phyloP scores from a whole-genome alignment of 1,140 invertebrate species.

The Hestina assimilis region DNA sequence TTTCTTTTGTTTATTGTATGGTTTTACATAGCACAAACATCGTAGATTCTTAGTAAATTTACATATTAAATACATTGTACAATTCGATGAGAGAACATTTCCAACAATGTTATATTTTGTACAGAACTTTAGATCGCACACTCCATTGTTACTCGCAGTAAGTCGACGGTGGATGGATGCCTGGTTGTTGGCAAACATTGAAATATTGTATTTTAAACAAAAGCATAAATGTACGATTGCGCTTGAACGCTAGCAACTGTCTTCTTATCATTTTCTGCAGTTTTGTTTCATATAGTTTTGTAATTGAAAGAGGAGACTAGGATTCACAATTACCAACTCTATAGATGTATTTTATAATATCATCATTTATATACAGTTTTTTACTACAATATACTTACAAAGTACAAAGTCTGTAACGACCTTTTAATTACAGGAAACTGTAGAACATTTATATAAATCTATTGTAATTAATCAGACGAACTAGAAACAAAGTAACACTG shows the following conservation, averaged over 20 bases:
- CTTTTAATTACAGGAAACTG: not conserved
- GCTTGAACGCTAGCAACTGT: not conserved
- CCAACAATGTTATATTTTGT: too few species aligned
- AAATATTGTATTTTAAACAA: constrained; percentile 22
- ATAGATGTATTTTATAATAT: not conserved
- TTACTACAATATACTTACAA: not conserved
- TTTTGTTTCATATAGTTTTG: not conserved
- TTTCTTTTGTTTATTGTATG: too few species aligned
- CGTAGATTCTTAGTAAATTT: too few species aligned
- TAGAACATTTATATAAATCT: not conserved
- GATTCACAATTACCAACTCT: too few species aligned
- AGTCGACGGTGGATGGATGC: constrained; percentile 46
- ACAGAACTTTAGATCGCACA: constrained; percentile 15
- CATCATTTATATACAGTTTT: not conserved
- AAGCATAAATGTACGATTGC: not conserved
- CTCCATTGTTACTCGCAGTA: constrained; percentile 51
- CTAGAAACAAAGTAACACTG: not conserved
- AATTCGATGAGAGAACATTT: not conserved
- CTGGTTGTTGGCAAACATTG: constrained; percentile 30
- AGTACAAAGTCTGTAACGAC: too few species aligned
- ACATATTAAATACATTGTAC: not conserved
- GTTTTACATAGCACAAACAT: too few species aligned
- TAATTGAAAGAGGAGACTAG: too few species aligned
- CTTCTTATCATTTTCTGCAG: not conserved
- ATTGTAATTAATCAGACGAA: not conserved